These are phyloP conservation scores for Drosophila austrosaltans DNA, from an alignment of 2,888 invertebrate genomes.

Conservation along the genomic window DNA sequence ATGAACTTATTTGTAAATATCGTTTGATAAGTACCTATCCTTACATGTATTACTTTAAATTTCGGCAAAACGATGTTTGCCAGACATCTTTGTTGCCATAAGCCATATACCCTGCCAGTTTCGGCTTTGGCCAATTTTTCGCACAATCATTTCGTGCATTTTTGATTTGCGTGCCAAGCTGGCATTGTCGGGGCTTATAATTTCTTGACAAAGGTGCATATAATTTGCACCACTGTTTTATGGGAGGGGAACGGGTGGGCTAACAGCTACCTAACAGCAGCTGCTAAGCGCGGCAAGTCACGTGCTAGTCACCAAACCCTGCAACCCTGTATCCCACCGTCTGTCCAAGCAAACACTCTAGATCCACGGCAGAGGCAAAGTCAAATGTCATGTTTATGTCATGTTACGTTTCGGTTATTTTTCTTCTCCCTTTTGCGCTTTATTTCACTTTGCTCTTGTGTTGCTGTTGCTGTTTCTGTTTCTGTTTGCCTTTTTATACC, in stretches of 20 bases:
- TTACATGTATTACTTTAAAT: too few species aligned
- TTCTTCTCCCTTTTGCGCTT: constrained; percentile 39
- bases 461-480: constrained; percentile 48
- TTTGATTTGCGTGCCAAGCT: constrained; percentile 70
- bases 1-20: too few species aligned
- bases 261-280: constrained; percentile 17
- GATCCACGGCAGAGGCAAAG: constrained; percentile 59
- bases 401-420: constrained; percentile 62
- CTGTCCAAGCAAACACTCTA: neutral
- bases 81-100: neutral
- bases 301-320: constrained; percentile 45
- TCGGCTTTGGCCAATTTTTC: constrained; percentile 6
- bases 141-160: constrained; percentile 59
- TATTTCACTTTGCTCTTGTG: constrained; percentile 62
- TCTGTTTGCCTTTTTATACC: constrained; percentile 42
- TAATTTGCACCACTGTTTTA: constrained; percentile 62
- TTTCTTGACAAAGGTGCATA: constrained; percentile 77
- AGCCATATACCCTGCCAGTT: constrained; percentile 1
- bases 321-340: neutral
- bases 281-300: constrained; percentile 65
- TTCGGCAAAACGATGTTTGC: neutral
- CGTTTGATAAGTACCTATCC: too few species aligned
- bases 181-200: constrained; percentile 67
- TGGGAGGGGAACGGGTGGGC: neutral
- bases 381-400: constrained; percentile 79